Evolutionary conservation across 2,797 vertebrate genomes (phyloP).

Genomic region (Anisognathus igniventris): DNA sequence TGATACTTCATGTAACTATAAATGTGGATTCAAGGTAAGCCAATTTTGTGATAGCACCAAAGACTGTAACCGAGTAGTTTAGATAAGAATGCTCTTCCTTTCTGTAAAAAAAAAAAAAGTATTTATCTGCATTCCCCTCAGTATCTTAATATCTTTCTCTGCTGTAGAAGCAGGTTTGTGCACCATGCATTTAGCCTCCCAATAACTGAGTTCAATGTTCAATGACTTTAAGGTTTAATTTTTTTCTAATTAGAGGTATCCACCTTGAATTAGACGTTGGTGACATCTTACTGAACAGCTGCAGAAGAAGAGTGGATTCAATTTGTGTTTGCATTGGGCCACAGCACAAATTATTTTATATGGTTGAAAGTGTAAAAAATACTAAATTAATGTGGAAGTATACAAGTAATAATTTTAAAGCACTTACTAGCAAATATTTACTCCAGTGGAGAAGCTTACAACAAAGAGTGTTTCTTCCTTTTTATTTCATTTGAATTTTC

Average conservation of each 20-base stretch:
- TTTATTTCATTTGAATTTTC: background rate
- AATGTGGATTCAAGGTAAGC: accelerated
- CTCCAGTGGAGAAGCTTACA: background rate
- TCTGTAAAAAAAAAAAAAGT: background rate
- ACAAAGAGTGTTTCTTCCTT: background rate
- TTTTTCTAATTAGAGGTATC: background rate
- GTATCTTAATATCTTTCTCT: background rate
- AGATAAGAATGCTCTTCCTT: background rate
- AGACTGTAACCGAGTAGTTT: background rate
- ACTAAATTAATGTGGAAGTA: background rate
- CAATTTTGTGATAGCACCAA: background rate
- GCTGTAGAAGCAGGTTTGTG: background rate
- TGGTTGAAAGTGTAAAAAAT: background rate
- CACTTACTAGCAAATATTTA: background rate
- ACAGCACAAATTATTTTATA: background rate
- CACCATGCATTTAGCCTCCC: background rate
- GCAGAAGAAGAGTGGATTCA: background rate
- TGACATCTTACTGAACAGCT: background rate
- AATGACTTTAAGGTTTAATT: background rate
- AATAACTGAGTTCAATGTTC: background rate
- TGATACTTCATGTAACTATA: background rate
- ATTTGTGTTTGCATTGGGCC: background rate
- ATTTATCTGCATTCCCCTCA: background rate
- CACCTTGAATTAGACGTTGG: background rate
- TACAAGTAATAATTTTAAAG: background rate